Evolutionary conservation across 2,113 vertebrate genomes (phyloP), one percentile per base, ranked within the genome.

Genomic region (Poicephalus meyeri): DNA sequence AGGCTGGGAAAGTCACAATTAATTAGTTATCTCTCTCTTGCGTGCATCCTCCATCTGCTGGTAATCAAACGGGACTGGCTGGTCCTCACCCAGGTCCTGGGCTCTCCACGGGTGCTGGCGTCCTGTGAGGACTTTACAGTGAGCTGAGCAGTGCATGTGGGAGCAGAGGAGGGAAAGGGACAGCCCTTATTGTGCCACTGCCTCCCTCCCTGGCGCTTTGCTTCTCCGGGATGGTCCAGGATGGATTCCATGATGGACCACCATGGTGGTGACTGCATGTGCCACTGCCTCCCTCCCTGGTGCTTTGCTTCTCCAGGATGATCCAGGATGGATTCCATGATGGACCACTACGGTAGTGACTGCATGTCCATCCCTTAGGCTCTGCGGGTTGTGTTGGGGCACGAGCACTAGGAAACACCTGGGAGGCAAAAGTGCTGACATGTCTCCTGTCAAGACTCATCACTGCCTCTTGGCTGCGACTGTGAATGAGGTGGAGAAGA

Each of bases 21-120:
- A 97, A 98, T 98, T 98, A 97, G 97, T 98, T 97, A 93, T 93
- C 79, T 74, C 92, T 90, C 86, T 94, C 82, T 29, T 82, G 95
- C 73, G 31, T 94, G 96, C 94, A 93, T 97, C 89, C 79, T 96
- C 96, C 93, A 82, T 98, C 97, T 95, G 95, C 73, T 72, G 73
- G 44, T 74, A 91, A 95, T 91, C 80, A 77, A 70, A 70, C 0
- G 20, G 64, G 90, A 47, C 13, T 13, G 61, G 17, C 68, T 86
- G 31, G 56, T 81, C 47, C 64, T 79, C 61, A 20, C 1, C 0
- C 8, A 35, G 44, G 13, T 35, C 39, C 47, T 14, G 71, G 69
- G 37, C 35, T 5, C 50, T 69, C 63, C 13, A 1, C 2, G 49
- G 6, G 33, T 72, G 29, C 84, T 55, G 42, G 11, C 4, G 3